These are phyloP conservation scores for Ceyx melanurus DNA, from an alignment of 2,113 vertebrate genomes.

Conservation along the genomic window DNA sequence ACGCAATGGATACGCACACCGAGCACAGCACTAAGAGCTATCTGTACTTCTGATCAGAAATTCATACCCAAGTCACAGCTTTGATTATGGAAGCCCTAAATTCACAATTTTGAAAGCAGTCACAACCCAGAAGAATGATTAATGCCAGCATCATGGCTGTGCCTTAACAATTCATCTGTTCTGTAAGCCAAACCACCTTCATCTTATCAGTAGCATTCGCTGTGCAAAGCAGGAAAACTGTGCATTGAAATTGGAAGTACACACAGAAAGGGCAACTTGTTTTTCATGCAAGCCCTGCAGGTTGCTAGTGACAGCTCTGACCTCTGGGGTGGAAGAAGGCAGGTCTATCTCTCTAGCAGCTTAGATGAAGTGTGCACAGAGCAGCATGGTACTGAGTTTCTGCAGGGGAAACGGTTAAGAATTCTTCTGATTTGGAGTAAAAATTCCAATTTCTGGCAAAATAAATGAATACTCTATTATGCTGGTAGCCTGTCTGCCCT, in stretches of 20 bases:
- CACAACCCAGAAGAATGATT: background rate
- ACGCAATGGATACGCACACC: background rate
- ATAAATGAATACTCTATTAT: background rate
- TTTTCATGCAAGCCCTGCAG: background rate
- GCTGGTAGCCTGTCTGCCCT: background rate
- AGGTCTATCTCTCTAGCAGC: background rate
- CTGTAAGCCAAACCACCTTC: background rate
- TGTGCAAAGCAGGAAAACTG: background rate
- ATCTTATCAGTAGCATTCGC: background rate
- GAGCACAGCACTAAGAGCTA: background rate
- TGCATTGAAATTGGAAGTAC: background rate
- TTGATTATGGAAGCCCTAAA: background rate
- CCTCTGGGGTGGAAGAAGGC: background rate
- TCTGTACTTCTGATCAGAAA: background rate
- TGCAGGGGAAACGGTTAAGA: background rate
- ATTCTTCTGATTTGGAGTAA: background rate
- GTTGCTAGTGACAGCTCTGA: background rate
- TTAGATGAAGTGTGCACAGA: background rate
- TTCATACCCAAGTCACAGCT: background rate
- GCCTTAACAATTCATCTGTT: background rate
- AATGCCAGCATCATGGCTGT: background rate
- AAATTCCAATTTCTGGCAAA: background rate
- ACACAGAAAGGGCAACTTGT: background rate
- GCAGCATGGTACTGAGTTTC: background rate
- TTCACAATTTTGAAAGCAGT: background rate